Percentiles rank a stretch among this genome's conserved stretches.
Evolutionary conservation across 2,797 vertebrate species (phyloP).

Genomic region (Lepidocolaptes lacrymiger): DNA sequence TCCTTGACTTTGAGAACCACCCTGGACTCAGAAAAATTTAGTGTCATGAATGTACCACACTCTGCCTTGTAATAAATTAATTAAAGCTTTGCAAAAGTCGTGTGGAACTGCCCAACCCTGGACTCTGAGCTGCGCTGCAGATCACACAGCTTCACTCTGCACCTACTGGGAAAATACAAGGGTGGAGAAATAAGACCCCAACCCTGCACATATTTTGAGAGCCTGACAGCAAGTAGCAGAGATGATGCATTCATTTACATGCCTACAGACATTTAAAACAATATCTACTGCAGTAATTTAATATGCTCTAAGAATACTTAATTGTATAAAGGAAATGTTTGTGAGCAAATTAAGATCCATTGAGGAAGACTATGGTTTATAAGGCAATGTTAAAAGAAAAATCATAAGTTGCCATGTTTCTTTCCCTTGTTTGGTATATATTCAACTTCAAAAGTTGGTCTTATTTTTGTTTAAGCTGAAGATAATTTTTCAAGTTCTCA

Average conservation of each 20-base stretch:
- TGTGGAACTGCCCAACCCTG: neutral
- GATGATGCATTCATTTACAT: neutral
- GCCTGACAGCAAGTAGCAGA: neutral
- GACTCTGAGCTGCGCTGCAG: neutral
- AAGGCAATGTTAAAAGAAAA: neutral
- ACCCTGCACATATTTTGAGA: neutral
- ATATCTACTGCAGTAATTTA: conserved; percentile 2
- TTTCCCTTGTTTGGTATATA: neutral
- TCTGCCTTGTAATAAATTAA: neutral
- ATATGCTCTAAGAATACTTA: conserved; percentile 8
- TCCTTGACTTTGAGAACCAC: neutral
- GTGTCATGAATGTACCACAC: neutral
- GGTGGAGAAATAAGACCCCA: neutral
- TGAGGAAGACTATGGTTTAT: neutral
- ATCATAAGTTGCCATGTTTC: neutral
- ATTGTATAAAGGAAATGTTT: conserved; percentile 29
- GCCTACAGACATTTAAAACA: conserved; percentile 8
- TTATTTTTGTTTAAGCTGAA: neutral
- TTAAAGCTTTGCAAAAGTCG: neutral
- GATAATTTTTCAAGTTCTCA: conserved; percentile 1
- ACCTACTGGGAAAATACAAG: neutral
- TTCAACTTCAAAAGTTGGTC: neutral
- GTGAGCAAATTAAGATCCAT: neutral
- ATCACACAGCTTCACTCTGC: neutral
- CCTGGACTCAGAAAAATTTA: neutral